Evolutionary conservation across 2,113 vertebrate species (phyloP), one percentile per base, ranked within the genome.

Genomic region (Lanius collurio): DNA sequence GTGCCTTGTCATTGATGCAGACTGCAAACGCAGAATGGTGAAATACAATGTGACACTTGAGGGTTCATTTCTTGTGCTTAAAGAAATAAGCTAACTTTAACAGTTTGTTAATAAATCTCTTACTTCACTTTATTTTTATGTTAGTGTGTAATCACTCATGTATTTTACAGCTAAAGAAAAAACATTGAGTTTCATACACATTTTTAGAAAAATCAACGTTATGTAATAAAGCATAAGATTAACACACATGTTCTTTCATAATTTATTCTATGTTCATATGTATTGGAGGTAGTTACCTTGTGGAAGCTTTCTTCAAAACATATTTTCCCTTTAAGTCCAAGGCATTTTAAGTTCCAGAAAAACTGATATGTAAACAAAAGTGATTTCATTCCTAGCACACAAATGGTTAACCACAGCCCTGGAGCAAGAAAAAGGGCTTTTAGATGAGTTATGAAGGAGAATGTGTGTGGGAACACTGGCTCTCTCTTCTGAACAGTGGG

Each of bases 311-410:
- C 17, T 83, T 85, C 18, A 44, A 86, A 91, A 50, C 1, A 1
- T 33, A 20, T 33, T 67, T 87, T 78, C 87, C 19, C 20, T 55
- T n/a, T 71, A 63, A 82, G 27, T 63, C 23, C 39, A 63, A 81
- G 39, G n/a, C 27, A 53, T 7, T 57, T 73, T 23, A 52, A 64
- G 13, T 55, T 83, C 39, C n/a, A 81, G 57, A 60, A 93, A 88
- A 65, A 20, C 0, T 24, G 5, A 5, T 18, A 35, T 2, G 1
- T 1, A 1, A 59, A 41, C 2, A 3, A 33, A 77, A 78, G 9
- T 8, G 2, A 6, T 57, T 86, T 80, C 12, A 30, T 53, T 82
- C 21, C 39, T 37, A 52, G 27, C 47, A 35, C 7, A 42, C 21
- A 81, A 90, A 80, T 15, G 5, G 46, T 94, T 90, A 94, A 64